Evolutionary conservation across 2,113 vertebrate species (phyloP).

Genomic region (Chinchilla lanigera): DNA sequence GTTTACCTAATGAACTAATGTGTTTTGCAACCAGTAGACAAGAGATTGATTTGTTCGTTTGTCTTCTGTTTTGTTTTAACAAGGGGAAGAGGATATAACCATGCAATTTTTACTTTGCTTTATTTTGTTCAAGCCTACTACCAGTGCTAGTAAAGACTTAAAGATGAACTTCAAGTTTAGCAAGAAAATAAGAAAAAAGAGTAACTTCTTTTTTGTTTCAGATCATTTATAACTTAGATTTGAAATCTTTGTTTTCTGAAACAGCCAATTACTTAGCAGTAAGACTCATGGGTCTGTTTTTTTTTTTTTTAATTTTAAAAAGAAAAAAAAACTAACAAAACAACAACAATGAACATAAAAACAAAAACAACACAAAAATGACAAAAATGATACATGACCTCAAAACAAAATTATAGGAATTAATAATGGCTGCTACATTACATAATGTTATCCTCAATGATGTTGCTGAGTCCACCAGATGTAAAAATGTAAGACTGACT

Average conservation of each 20-base stretch:
- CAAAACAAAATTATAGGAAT: too few relatives aligned
- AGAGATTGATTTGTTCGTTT: neutral
- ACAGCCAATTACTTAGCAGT: neutral
- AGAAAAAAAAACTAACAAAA: too few relatives aligned
- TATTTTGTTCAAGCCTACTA: neutral
- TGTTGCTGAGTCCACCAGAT: too few relatives aligned
- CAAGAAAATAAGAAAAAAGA: neutral
- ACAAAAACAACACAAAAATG: too few relatives aligned
- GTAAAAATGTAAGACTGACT: too few relatives aligned
- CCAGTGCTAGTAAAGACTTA: neutral
- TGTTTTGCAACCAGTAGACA: neutral
- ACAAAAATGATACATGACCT: too few relatives aligned
- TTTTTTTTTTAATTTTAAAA: too few relatives aligned
- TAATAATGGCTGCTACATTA: too few relatives aligned
- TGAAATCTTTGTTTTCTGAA: neutral
- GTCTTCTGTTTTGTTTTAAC: too few relatives aligned
- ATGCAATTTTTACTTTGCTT: neutral
- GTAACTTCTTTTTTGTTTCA: neutral
- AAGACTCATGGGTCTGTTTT: neutral
- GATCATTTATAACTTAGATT: neutral
- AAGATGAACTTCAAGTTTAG: neutral
- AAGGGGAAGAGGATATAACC: neutral
- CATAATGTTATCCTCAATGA: too few relatives aligned
- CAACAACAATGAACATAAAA: too few relatives aligned
- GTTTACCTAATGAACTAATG: neutral